A percentile compares a stretch with the other conserved stretches of the same genome.
Conservation (phyloP, 2,797 vertebrate genomes). For the Sebastolobus altivelis region DNA sequence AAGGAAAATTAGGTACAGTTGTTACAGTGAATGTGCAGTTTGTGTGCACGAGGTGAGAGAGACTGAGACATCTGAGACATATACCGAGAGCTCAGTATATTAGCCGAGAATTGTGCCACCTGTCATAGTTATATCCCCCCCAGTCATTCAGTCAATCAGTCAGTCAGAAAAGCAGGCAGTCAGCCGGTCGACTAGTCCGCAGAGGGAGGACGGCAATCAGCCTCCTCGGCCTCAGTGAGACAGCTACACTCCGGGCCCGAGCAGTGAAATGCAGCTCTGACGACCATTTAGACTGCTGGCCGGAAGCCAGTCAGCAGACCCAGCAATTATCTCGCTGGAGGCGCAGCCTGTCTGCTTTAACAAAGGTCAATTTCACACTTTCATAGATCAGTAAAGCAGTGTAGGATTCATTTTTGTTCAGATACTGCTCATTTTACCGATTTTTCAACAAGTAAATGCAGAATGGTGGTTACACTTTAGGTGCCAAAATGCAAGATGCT, state of each 20-base stretch:
- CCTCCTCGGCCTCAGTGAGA: slow-evolving; percentile 42
- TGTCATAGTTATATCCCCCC: slow-evolving; percentile 40
- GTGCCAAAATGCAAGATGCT: slow-evolving; percentile 14
- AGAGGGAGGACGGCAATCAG: slow-evolving; percentile 61
- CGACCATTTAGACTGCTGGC: slow-evolving; percentile 65
- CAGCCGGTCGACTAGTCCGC: slow-evolving; percentile 26
- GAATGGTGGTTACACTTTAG: slow-evolving; percentile 1
- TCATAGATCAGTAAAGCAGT: slow-evolving; percentile 42
- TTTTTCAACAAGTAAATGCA: slow-evolving; percentile 34
- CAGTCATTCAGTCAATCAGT: slow-evolving; percentile 12
- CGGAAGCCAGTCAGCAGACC: slow-evolving; percentile 60
- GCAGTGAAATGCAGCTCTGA: slow-evolving; percentile 63
- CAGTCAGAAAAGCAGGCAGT: slow-evolving; percentile 42
- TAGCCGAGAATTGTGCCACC: slow-evolving; percentile 46
- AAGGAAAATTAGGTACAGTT: slow-evolving; percentile 12
- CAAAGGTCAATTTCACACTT: slow-evolving; percentile 67
- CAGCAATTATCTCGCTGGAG: slow-evolving; percentile 65
- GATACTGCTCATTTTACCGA: slow-evolving; percentile 22
- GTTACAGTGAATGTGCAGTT: slow-evolving; percentile 18
- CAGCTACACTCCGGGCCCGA: slow-evolving; percentile 40
- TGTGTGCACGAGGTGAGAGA: slow-evolving; percentile 13
- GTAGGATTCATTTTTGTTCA: slow-evolving; percentile 46
- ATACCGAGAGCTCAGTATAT: slow-evolving; percentile 38
- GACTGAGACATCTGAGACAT: slow-evolving; percentile 33
- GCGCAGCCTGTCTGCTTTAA: slow-evolving; percentile 48